phyloP scores from a whole-genome alignment of 2,113 vertebrate genomes.

The Pluvianellus socialis region DNA sequence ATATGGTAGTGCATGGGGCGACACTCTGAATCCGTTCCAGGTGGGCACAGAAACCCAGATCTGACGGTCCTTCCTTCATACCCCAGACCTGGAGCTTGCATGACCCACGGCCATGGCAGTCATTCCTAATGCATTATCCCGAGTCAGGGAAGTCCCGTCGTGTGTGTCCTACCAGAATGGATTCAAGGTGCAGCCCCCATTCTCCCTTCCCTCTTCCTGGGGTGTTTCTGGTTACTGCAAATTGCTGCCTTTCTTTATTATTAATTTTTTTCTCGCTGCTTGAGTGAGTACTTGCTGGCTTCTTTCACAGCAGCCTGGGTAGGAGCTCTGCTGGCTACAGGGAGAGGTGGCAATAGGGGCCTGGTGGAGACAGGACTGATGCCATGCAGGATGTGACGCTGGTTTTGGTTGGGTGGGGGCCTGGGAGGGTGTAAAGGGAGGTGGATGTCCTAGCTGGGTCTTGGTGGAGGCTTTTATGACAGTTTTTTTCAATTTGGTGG shows the following conservation, averaged over 20 bases:
- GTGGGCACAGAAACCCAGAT: constrained; percentile 47
- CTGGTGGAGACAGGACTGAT: constrained; percentile 4
- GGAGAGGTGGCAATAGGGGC: constrained; percentile 4
- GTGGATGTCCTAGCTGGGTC: background rate
- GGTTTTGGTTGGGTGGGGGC: background rate
- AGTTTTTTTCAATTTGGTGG: background rate
- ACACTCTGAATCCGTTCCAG: constrained; percentile 67
- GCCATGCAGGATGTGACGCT: background rate
- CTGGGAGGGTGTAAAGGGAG: background rate
- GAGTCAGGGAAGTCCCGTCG: background rate
- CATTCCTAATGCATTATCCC: constrained; percentile 29
- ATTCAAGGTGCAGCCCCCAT: constrained; percentile 32
- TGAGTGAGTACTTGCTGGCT: constrained; percentile 65
- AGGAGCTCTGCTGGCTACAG: constrained; percentile 15
- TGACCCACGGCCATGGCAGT: constrained; percentile 40
- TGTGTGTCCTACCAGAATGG: constrained; percentile 31
- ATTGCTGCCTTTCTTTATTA: constrained; percentile 45
- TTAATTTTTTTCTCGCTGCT: constrained; percentile 59
- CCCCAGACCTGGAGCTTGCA: constrained; percentile 45
- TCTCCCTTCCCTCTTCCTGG: constrained; percentile 47
- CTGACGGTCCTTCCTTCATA: constrained; percentile 22
- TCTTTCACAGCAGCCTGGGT: constrained; percentile 63
- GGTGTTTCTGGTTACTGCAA: constrained; percentile 52
- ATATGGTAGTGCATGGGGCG: constrained; percentile 10
- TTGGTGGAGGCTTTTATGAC: background rate